Evolutionary conservation across 2,888 invertebrate genomes (phyloP).

Genomic region (Podotricha telesiphe): DNA sequence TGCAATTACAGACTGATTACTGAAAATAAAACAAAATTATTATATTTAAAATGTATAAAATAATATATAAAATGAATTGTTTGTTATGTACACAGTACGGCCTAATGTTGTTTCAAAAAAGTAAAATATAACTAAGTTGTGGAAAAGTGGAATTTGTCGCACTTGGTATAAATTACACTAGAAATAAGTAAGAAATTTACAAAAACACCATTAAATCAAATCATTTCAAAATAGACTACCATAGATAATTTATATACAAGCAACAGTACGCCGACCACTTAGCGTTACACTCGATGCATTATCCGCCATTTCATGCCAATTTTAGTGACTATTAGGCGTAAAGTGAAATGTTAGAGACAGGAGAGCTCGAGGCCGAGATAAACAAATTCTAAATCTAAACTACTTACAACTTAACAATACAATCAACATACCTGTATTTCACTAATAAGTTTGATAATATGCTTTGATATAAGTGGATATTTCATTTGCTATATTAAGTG

Average conservation of each 20-base stretch:
- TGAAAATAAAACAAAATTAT: too few species aligned
- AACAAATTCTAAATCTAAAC: not conserved
- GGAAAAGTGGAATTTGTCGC: too few species aligned
- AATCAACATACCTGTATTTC: not conserved
- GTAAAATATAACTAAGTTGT: too few species aligned
- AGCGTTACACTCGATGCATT: not conserved
- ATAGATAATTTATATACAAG: not conserved
- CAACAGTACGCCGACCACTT: not conserved
- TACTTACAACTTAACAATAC: not conserved
- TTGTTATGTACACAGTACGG: too few species aligned
- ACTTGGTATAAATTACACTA: too few species aligned
- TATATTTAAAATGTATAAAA: too few species aligned
- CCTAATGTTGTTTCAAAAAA: too few species aligned
- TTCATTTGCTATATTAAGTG: too few species aligned
- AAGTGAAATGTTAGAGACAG: not conserved
- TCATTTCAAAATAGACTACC: not conserved
- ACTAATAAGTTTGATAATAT: not conserved
- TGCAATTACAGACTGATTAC: too few species aligned
- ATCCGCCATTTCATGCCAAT: slow-evolving; percentile 7
- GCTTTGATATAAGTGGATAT: not conserved
- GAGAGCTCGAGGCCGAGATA: not conserved
- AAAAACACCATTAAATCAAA: too few species aligned
- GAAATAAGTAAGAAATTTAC: not conserved
- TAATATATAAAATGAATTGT: too few species aligned
- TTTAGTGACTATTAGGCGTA: not conserved